Evolutionary conservation across 2,888 invertebrate species (phyloP).

Genomic region (Thera obeliscata): DNA sequence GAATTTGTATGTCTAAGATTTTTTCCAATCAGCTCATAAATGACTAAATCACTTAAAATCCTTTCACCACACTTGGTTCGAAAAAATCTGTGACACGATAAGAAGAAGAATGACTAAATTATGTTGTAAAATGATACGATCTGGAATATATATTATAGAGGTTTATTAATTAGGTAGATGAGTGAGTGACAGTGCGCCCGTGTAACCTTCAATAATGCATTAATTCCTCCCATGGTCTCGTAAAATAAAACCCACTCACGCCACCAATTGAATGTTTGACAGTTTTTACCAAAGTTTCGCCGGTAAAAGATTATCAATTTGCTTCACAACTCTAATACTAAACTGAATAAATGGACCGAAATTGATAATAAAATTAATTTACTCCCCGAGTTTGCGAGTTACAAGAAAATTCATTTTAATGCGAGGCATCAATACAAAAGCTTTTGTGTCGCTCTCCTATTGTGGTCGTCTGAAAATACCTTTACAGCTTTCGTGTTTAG

Average conservation of each 20-base stretch:
- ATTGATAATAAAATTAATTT: constrained; percentile 51
- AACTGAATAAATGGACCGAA: constrained; percentile 45
- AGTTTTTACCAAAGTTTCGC: constrained; percentile 32
- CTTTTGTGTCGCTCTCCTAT: constrained; percentile 43
- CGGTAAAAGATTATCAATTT: constrained; percentile 42
- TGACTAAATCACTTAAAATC: too few relatives aligned
- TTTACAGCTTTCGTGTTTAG: constrained; percentile 29
- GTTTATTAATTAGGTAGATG: too few relatives aligned
- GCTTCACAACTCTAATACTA: constrained; percentile 41
- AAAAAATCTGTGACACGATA: too few relatives aligned
- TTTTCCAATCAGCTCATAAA: too few relatives aligned
- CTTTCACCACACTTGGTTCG: too few relatives aligned
- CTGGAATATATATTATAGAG: too few relatives aligned
- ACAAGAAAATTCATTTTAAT: constrained; percentile 39
- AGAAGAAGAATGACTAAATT: too few relatives aligned
- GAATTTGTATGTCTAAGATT: too few relatives aligned
- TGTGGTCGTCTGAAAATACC: constrained; percentile 38
- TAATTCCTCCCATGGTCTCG: background rate
- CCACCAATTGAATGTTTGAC: constrained; percentile 21
- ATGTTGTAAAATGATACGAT: too few relatives aligned
- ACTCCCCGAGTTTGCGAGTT: constrained; percentile 38
- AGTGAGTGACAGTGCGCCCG: too few relatives aligned
- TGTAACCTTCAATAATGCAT: too few relatives aligned
- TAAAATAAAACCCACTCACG: constrained; percentile 19
- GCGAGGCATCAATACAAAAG: constrained; percentile 41